phyloP scores from a whole-genome alignment of 2,888 invertebrate genomes.

The Lithophane semibrunnea region DNA sequence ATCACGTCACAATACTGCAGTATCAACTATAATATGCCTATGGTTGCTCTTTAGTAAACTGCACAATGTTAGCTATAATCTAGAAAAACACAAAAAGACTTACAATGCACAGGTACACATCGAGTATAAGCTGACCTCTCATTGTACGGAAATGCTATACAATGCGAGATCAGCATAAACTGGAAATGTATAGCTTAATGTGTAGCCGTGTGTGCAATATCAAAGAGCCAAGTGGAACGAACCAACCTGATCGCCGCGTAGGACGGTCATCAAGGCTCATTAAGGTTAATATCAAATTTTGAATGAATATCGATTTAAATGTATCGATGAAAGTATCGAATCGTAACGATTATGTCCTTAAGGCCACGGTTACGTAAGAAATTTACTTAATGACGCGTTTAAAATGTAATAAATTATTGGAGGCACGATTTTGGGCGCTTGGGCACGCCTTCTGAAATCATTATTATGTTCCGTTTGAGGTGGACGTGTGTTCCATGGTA shows the following conservation, averaged over 20 bases:
- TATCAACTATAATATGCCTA: too few relatives aligned
- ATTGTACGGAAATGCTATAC: too few relatives aligned
- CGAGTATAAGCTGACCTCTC: too few relatives aligned
- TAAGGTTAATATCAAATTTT: conserved; percentile 88
- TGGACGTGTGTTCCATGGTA: neutral
- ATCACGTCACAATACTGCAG: too few relatives aligned
- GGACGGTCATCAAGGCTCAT: conserved; percentile 86
- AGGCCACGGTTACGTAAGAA: conserved; percentile 67
- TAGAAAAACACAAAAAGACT: too few relatives aligned
- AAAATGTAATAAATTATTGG: conserved; percentile 69
- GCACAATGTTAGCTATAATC: too few relatives aligned
- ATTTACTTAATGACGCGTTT: conserved; percentile 79
- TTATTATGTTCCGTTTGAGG: conserved; percentile 25
- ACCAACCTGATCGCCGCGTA: conserved; percentile 67
- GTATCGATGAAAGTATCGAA: conserved; percentile 86
- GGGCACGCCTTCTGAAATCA: conserved; percentile 48
- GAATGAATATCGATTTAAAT: conserved; percentile 86
- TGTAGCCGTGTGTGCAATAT: neutral
- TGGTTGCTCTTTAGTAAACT: too few relatives aligned
- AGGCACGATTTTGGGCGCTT: conserved; percentile 52
- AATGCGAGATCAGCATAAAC: too few relatives aligned
- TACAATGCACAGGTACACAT: too few relatives aligned
- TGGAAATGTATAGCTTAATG: too few relatives aligned
- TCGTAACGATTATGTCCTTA: conserved; percentile 80
- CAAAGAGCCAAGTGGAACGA: conserved; percentile 59